phyloP scores from a whole-genome alignment of 30 jellyfish, hydroid and myxozoan species.

The Turritopsis rubra region DNA sequence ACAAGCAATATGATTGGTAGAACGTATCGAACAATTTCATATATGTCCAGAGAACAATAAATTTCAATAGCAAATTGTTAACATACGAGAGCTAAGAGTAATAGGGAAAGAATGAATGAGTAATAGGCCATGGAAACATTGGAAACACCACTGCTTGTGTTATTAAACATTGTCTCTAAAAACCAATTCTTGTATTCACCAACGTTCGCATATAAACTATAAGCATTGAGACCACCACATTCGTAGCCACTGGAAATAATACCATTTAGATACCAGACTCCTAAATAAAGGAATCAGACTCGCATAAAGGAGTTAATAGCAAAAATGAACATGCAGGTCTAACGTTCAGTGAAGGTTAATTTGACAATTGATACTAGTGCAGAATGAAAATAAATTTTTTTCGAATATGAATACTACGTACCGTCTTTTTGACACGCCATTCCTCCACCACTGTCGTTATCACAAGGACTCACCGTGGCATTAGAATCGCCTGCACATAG shows the following conservation, averaged over 20 bases:
- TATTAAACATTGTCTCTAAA: constrained; percentile 17
- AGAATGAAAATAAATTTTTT: too few species aligned
- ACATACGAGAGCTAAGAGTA: not conserved
- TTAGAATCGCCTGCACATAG: constrained; percentile 32
- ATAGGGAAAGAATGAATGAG: not conserved
- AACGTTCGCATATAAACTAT: constrained; percentile 28
- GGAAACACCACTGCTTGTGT: not conserved
- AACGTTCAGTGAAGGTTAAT: too few species aligned
- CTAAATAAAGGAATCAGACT: not conserved
- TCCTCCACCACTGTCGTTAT: constrained; percentile 29
- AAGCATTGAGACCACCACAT: constrained; percentile 35
- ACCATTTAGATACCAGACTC: constrained; percentile 26
- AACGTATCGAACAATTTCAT: too few species aligned
- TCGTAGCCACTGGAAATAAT: constrained; percentile 29
- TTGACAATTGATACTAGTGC: too few species aligned
- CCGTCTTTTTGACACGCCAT: constrained; percentile 34
- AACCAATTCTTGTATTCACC: constrained; percentile 17
- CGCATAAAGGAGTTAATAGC: too few species aligned
- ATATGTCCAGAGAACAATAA: not conserved
- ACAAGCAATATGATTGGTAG: too few species aligned
- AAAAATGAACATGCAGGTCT: not conserved
- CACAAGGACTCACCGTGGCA: constrained; percentile 32
- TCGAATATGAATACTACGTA: too few species aligned
- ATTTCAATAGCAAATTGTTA: too few species aligned
- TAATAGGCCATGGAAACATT: not conserved